Evolutionary conservation across 2,113 vertebrate species (phyloP).

Genomic region (Pollimyrus isidori): DNA sequence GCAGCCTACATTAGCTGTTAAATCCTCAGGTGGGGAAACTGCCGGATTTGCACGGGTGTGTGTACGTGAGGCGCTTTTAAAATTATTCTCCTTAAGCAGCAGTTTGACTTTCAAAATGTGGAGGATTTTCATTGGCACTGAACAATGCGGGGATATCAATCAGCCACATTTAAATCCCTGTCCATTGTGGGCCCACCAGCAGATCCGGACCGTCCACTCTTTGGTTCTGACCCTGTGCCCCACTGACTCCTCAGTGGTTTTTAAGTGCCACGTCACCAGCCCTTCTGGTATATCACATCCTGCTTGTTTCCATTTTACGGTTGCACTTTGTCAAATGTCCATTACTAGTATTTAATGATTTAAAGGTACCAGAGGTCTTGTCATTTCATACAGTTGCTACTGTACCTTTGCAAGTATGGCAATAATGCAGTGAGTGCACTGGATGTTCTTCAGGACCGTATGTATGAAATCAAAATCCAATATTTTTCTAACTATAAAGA

Average conservation of each 20-base stretch:
- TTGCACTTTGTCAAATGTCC: slow-evolving; percentile 55
- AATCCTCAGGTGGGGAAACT: slow-evolving; percentile 1
- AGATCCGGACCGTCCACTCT: background rate
- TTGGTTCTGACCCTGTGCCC: background rate
- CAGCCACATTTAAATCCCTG: background rate
- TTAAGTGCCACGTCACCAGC: slow-evolving; percentile 39
- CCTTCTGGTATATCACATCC: slow-evolving; percentile 16
- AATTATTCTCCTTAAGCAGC: background rate
- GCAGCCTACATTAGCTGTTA: slow-evolving; percentile 46
- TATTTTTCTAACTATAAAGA: slow-evolving; percentile 54
- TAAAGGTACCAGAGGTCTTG: slow-evolving; percentile 40
- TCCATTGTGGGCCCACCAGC: background rate
- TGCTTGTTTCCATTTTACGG: slow-evolving; percentile 35
- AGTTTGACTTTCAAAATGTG: background rate
- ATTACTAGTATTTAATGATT: slow-evolving; percentile 31
- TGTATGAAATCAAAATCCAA: slow-evolving; percentile 33
- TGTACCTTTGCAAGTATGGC: slow-evolving; percentile 46
- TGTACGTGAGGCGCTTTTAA: background rate
- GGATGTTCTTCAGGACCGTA: slow-evolving; percentile 44
- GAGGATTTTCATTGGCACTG: no score
- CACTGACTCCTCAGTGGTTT: background rate
- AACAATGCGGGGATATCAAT: background rate
- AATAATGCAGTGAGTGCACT: slow-evolving; percentile 47
- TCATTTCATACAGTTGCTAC: slow-evolving; percentile 28
- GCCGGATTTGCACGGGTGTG: slow-evolving; percentile 18